phyloP scores from a whole-genome alignment of 2,888 invertebrate genomes.

The Drosophila mayaguana region DNA sequence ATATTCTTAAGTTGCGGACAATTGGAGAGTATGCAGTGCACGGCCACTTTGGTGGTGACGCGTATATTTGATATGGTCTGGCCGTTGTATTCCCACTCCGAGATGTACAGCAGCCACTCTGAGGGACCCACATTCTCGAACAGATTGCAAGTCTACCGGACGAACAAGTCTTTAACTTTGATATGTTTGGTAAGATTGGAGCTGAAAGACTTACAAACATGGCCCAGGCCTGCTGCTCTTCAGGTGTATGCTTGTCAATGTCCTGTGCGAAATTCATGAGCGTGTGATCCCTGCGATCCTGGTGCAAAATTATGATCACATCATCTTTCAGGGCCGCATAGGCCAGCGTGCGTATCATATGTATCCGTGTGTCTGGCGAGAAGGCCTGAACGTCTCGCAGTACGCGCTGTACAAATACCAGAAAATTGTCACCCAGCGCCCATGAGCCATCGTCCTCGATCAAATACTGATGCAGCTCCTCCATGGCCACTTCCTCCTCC shows the following conservation, averaged over 20 bases:
- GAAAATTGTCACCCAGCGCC: constrained; percentile 95
- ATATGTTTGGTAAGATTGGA: rapidly evolving
- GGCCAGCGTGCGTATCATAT: constrained; percentile 90
- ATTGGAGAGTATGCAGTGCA: constrained; percentile 92
- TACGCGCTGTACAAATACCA: constrained; percentile 90
- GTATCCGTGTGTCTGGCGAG: constrained; percentile 88
- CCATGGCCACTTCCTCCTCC: constrained; percentile 90
- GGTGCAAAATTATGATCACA: constrained; percentile 94
- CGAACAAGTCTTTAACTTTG: background rate
- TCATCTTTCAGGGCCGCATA: constrained; percentile 94
- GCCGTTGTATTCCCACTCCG: constrained; percentile 93
- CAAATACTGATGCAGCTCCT: constrained; percentile 94
- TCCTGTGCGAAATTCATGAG: constrained; percentile 94
- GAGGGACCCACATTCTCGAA: constrained; percentile 95
- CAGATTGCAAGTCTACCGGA: constrained; percentile 92
- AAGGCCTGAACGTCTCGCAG: constrained; percentile 87
- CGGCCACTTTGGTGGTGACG: constrained; percentile 95
- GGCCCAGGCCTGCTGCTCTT: constrained; percentile 92
- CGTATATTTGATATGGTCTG: constrained; percentile 94
- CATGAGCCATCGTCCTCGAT: constrained; percentile 96
- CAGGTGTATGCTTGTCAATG: constrained; percentile 90
- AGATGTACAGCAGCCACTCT: constrained; percentile 97
- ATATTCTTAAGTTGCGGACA: constrained; percentile 90
- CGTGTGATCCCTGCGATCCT: constrained; percentile 94
- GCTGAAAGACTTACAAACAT: constrained; percentile 88